Conservation (phyloP, 2,113 vertebrate genomes). For the Australoheros scitulus region DNA sequence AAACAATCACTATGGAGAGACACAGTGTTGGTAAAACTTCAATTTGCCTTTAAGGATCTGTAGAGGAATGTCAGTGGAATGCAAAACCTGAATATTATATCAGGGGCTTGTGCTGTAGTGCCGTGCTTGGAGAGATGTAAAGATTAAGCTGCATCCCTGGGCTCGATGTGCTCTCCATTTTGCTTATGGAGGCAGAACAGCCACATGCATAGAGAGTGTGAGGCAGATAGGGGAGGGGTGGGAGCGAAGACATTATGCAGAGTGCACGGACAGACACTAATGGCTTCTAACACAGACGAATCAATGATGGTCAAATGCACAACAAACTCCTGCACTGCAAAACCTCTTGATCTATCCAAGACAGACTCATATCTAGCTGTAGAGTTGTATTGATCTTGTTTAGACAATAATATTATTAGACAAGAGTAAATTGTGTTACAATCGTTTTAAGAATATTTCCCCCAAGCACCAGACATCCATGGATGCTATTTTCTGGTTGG, state of each 20-base stretch:
- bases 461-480: not conserved
- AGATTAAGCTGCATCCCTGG: slow-evolving; percentile 36
- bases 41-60: slow-evolving; percentile 47
- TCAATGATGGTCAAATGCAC: slow-evolving; percentile 42
- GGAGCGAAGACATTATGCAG: slow-evolving; percentile 30
- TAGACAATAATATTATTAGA: not conserved
- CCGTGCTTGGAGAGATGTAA: slow-evolving; percentile 13
- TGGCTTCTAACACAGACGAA: slow-evolving; percentile 35
- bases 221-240: not conserved
- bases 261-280: slow-evolving; percentile 21
- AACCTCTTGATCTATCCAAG: not conserved
- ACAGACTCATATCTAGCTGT: not conserved
- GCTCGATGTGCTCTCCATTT: slow-evolving; percentile 19
- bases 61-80: slow-evolving; percentile 43
- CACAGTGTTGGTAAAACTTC: slow-evolving; percentile 29
- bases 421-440: not conserved
- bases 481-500: not conserved
- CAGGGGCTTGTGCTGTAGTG: slow-evolving; percentile 10
- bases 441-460: not conserved
- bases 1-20: slow-evolving; percentile 9
- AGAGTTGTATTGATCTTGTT: not conserved
- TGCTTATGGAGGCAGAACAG: slow-evolving; percentile 52
- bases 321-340: not conserved
- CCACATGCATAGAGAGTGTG: slow-evolving; percentile 29
- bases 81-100: slow-evolving; percentile 40